Base-by-base conservation (phyloP, 1,140 invertebrate species). In the Oscheius sp. region DNA sequence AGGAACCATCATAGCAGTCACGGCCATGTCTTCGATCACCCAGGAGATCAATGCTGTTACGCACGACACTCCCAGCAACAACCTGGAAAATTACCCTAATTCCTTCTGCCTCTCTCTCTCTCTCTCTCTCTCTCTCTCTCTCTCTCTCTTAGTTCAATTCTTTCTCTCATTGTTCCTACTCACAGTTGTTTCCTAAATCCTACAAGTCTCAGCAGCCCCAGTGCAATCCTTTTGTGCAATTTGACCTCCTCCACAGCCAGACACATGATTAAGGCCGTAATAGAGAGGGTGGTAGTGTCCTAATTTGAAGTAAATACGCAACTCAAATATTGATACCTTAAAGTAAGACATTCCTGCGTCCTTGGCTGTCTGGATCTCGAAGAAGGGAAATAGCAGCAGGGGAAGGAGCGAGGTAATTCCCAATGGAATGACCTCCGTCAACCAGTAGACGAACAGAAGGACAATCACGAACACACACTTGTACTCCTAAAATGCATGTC, bases 211-310 rank as follows among this genome's bases (percentile, higher is more conserved):
- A 87, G 68, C 2, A 87, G 80, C 66, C 81, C 79, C 1, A 87
- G 79, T 10, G 86, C 86, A 3, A 87, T 84, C 49, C 86, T 66
- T 52, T 82, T 82, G 71, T 87, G 86, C 2, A 87, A 75, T 63
- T 85, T 84, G 63, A 82, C 82, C 64, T 86, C 79, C 71, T 87
- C 86, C 10, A 87, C 80, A 1, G 85, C 86, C 0, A 85, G 73
- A 13, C 86, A 86, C 68, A 85, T 78, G 2, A 86, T 78, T 10
- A 85, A 61, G 26, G 81, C 77, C 2, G 79, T 78, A 15, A 84
- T 64, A 45, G 80, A 82, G 31, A 85, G 68, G 52, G 84, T 76
- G 42, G 80, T 84, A 1, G 80, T 82, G 38, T 80, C 80, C 66
- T 73, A 2, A 58, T 69, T 52, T n/a, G n/a, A n/a, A n/a, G n/a